Conservation (phyloP, 1,140 invertebrate species). For the Aphaenogaster ashmeadi region DNA sequence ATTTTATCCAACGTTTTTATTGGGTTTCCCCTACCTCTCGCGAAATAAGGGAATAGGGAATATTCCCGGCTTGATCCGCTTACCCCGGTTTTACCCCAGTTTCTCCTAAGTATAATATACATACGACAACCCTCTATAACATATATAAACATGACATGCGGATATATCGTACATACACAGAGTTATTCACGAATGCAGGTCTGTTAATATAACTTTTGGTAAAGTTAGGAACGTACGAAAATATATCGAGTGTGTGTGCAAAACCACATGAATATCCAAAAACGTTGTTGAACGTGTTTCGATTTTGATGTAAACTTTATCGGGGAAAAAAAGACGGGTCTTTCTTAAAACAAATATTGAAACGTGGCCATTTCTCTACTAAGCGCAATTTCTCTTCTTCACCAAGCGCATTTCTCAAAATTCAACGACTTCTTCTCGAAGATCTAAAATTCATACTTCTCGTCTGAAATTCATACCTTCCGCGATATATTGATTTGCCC, state of each 20-base stretch:
- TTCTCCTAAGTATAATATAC: slow-evolving; percentile 52
- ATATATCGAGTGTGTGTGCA: too few species aligned
- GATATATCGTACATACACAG: neutral
- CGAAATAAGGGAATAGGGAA: slow-evolving; percentile 50
- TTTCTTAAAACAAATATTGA: neutral
- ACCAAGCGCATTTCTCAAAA: neutral
- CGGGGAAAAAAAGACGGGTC: too few species aligned
- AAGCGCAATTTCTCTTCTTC: too few species aligned
- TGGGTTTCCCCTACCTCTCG: slow-evolving; percentile 8
- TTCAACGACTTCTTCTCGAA: neutral
- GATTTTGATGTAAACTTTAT: neutral
- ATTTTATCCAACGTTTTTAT: slow-evolving; percentile 41
- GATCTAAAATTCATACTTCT: neutral
- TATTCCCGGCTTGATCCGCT: slow-evolving; percentile 41
- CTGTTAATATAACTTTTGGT: slow-evolving; percentile 1
- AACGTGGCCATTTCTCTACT: neutral
- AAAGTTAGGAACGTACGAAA: neutral
- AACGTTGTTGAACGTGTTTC: neutral
- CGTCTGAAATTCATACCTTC: slow-evolving; percentile 8
- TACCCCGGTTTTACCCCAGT: slow-evolving; percentile 39
- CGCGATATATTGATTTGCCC: slow-evolving; percentile 12
- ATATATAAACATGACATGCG: slow-evolving; percentile 10
- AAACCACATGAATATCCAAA: neutral
- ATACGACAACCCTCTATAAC: slow-evolving; percentile 8
- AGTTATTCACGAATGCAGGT: neutral